Percentiles rank a stretch among this genome's conserved stretches.
phyloP scores from a whole-genome alignment of 2,888 invertebrate species.

The Nymphalis polychloros region DNA sequence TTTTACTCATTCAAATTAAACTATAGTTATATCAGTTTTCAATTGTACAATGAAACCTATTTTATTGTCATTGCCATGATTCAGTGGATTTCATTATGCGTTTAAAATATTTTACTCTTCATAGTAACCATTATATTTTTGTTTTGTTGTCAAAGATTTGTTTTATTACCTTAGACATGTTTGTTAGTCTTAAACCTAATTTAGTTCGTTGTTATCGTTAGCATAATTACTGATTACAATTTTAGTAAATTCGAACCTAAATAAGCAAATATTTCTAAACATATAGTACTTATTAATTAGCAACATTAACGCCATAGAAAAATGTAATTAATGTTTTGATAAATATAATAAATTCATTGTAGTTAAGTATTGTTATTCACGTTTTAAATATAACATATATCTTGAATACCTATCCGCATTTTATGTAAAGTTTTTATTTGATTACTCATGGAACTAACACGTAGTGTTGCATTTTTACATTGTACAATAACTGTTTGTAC shows the following conservation, averaged over 20 bases:
- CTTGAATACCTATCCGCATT: slow-evolving; percentile 8
- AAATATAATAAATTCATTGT: neutral
- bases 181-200: neutral
- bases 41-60: no score
- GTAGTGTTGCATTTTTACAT: neutral
- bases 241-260: neutral
- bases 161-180: no score
- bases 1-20: no score
- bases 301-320: neutral
- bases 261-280: neutral
- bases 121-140: no score
- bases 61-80: no score
- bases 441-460: slow-evolving; percentile 7
- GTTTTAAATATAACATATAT: slow-evolving; percentile 8
- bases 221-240: neutral
- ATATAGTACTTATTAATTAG: slow-evolving; percentile 1
- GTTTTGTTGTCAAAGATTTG: no score
- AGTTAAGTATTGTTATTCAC: slow-evolving; percentile 6
- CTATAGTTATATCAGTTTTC: no score
- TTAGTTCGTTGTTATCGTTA: neutral
- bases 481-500: slow-evolving; percentile 1
- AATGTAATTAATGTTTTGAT: slow-evolving; percentile 1
- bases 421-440: slow-evolving; percentile 12
- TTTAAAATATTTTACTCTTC: no score
- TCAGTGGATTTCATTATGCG: no score